Evolutionary conservation across 2,888 invertebrate genomes (phyloP), one percentile per base, ranked within the genome.

Genomic region (Phaonia tiefii): DNA sequence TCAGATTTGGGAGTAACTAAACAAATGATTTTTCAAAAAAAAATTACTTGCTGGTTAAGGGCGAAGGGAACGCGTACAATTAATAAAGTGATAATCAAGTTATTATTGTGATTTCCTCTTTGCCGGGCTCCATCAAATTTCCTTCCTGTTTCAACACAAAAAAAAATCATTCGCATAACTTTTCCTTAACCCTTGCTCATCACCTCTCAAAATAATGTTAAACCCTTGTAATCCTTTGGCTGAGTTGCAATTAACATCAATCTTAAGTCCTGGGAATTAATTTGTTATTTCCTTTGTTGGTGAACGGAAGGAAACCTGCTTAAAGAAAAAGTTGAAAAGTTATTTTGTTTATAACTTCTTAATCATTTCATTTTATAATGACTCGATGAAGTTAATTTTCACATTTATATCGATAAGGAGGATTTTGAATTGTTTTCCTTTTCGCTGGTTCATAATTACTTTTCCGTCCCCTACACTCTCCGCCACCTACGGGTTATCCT

Each of bases 321-420:
- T 56, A 66, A 58, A 54, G 20, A 58, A 49, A 46, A 31, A 44
- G 51, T 17, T 17, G 20, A 51, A 79, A 75, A 67, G 42, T n/a
- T n/a, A n/a, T n/a, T n/a, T n/a, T n/a, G n/a, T 66, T 79, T 72
- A 31, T 31, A 31, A 3, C 44, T 2, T 72, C 63, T 13, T 70
- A 63, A 58, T 75, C 71, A 71, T 72, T 80, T 79, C 26, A 15
- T 80, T 49, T 67, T 56, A 20, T 46, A 72, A 80, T 72, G 39
- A 69, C 22, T 17, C 20, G 20, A 20, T 17, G 10, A 17, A 67
- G 63, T 72, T 72, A 67, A 75, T 79, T 79, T 79, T 69, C 67
- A 17, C 51, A 54, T 72, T 72, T 37, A 72, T 72, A 72, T 80
- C 72, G 63, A 75, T 75, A 65, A 54, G 39, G 69, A 25, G 60